Evolutionary conservation across 2,888 invertebrate species (phyloP), one percentile per base, ranked within the genome.

Genomic region (Anagyrus pseudococci): DNA sequence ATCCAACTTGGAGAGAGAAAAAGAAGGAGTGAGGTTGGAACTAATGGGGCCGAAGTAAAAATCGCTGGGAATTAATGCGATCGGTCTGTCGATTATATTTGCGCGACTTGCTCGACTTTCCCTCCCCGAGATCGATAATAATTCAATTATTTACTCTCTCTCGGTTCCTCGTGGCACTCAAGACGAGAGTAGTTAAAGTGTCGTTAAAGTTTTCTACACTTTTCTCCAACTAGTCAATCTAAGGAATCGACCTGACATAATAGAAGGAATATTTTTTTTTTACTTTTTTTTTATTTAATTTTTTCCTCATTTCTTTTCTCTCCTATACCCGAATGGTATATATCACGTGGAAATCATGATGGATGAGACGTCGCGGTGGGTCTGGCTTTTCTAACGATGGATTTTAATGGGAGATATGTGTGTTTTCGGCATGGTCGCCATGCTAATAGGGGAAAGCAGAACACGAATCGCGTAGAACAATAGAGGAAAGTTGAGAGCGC

Each of bases 401-500:
- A 1, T 29, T 48, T 17, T 48, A 48, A 26, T 4, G 4, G 29
- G n/a, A 6, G 3, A n/a, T 26, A 19, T 2, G 17, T 19, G 13
- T 33, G 50, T 46, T 59, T 59, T 53, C 40, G 46, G 20, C 40
- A 20, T 25, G 26, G 19, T 25, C 26, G 52, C 37, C 46, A 47
- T 59, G 59, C 20, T 53, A 59, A 59, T 59, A 59, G 25, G 53
- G 26, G 59, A 59, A 59, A 59, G 59, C 26, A 44, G 59, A 53
- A 53, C 22, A 29, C 54, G 13, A 54, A 26, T 20, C 20, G 17
- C 29, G 25, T 2, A 19, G 54, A 54, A 59, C 53, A 59, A 59
- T 59, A 26, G 59, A 53, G 29, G 46, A 59, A 53, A 59, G 59
- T 47, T 41, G 23, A 26, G 25, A 33, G n/a, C n/a, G n/a, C n/a